phyloP scores from a whole-genome alignment of 2,888 invertebrate species.

The Pandemis heparana region DNA sequence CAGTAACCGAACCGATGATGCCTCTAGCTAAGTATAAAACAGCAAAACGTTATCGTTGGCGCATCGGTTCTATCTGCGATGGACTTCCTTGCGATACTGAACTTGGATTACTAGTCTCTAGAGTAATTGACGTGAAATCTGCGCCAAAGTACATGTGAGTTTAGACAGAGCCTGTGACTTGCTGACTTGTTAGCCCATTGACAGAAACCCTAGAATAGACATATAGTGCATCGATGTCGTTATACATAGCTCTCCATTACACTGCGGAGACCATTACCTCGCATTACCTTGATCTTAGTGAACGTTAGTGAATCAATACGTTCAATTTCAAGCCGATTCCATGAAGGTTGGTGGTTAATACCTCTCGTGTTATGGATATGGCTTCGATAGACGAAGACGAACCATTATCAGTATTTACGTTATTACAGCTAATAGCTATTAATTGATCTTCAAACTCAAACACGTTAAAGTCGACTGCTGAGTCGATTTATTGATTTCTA shows the following conservation, averaged over 20 bases:
- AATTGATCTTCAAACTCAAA: too few species aligned
- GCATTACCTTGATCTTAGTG: slow-evolving; percentile 5
- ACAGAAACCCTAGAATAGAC: slow-evolving; percentile 27
- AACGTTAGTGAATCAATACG: slow-evolving; percentile 23
- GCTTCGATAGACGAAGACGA: neutral
- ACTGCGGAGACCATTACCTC: slow-evolving; percentile 4
- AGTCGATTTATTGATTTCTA: too few species aligned
- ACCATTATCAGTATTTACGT: neutral
- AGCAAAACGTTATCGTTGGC: neutral
- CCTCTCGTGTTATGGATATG: neutral
- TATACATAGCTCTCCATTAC: slow-evolving; percentile 7
- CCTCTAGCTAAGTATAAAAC: neutral
- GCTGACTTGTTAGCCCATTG: slow-evolving; percentile 25
- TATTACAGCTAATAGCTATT: too few species aligned
- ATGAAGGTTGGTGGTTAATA: slow-evolving; percentile 5
- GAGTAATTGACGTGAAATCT: slow-evolving; percentile 17
- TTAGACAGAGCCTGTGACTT: slow-evolving; percentile 27
- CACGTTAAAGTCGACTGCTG: too few species aligned
- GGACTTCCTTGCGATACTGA: neutral
- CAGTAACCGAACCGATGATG: neutral
- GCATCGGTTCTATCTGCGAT: neutral
- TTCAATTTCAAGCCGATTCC: neutral
- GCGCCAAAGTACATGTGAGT: slow-evolving; percentile 28
- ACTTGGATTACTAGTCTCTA: neutral
- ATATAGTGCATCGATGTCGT: slow-evolving; percentile 27